Conservation (phyloP, 2,797 vertebrate species). For the Brachymystax lenok region DNA sequence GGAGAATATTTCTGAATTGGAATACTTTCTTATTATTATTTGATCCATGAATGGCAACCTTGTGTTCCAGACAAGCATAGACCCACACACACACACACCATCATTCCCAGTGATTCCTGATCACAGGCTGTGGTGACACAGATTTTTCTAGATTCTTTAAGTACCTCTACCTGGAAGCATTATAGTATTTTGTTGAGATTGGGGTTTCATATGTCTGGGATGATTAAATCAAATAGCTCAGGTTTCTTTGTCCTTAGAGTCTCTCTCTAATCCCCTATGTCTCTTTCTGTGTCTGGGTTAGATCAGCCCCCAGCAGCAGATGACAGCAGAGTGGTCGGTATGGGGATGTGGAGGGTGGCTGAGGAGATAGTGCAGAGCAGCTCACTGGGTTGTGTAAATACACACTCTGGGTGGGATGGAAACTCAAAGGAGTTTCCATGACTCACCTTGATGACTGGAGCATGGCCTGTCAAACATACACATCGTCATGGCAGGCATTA, state of each 20-base stretch:
- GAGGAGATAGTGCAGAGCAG: background rate
- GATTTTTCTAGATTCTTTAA: conserved; percentile 27
- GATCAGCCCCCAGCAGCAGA: conserved; percentile 23
- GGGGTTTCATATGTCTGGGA: conserved; percentile 11
- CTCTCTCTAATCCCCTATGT: conserved; percentile 17
- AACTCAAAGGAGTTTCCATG: conserved; percentile 70
- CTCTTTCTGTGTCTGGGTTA: conserved; percentile 31
- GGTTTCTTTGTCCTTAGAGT: conserved; percentile 13
- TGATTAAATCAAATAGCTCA: conserved; percentile 18
- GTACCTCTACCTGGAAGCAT: conserved; percentile 19
- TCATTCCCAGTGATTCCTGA: conserved; percentile 25
- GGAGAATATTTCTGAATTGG: background rate
- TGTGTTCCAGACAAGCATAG: background rate
- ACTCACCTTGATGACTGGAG: conserved; percentile 58
- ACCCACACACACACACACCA: conserved; percentile 9
- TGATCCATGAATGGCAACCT: background rate
- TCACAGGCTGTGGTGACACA: conserved; percentile 27
- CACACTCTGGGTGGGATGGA: conserved; percentile 70
- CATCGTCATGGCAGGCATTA: conserved; percentile 40
- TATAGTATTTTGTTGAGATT: conserved; percentile 30
- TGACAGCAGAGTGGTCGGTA: conserved; percentile 38
- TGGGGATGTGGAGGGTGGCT: conserved; percentile 47
- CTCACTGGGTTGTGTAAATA: conserved; percentile 69
- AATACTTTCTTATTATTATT: background rate
- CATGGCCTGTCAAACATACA: conserved; percentile 61